Evolutionary conservation across 1,140 invertebrate genomes (phyloP).

Genomic region (Brachystomella parvula): DNA sequence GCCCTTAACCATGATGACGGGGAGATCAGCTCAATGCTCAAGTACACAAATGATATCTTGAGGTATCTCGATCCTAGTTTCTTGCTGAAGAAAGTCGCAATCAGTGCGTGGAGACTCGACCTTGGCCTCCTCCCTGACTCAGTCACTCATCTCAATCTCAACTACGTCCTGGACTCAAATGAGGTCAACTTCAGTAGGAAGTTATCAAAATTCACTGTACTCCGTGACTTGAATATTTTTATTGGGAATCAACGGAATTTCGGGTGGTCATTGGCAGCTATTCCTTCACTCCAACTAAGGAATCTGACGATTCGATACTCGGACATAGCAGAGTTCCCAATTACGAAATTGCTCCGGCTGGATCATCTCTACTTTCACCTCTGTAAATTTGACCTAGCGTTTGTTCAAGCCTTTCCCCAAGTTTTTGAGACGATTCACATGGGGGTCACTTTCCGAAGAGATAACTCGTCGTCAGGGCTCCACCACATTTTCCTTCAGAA

Average conservation of each 20-base stretch:
- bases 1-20: neutral
- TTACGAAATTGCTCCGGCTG: neutral
- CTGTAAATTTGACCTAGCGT: neutral
- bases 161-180: slow-evolving; percentile 8
- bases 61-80: slow-evolving; percentile 3
- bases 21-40: slow-evolving; percentile 12
- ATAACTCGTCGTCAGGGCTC: neutral
- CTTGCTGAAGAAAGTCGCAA: neutral
- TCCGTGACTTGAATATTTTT: slow-evolving; percentile 8
- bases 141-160: slow-evolving; percentile 11
- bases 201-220: neutral
- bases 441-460: neutral
- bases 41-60: slow-evolving; percentile 1
- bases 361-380: slow-evolving; percentile 13
- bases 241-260: slow-evolving; percentile 4
- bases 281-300: neutral
- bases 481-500: neutral
- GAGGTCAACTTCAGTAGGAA: neutral
- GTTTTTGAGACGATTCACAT: neutral
- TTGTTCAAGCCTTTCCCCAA: neutral
- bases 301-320: slow-evolving; percentile 13
- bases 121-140: neutral
- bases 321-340: neutral
- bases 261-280: neutral
- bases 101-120: slow-evolving; percentile 10